Evolutionary conservation across 2,797 vertebrate species (phyloP), one percentile per base, ranked within the genome.

Genomic region (Brachymystax lenok): DNA sequence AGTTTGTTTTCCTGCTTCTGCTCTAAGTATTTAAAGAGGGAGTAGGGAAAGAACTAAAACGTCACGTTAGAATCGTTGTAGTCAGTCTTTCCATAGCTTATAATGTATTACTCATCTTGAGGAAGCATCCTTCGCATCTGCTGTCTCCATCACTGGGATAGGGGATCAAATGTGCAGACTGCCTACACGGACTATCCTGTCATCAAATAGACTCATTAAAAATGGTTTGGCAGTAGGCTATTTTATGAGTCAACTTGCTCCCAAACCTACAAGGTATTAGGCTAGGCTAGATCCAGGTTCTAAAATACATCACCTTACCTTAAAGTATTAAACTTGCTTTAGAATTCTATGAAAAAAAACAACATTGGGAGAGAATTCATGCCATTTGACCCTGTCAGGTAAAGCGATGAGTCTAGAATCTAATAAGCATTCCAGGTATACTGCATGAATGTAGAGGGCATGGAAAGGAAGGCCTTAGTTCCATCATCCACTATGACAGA

Each of bases 61-160:
- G 40, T 40, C 7, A 40, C 40, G 8, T 40, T 40, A 40, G 8
- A 40, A 40, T 40, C 8, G 2, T 69, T 75, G 54, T 52, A 80
- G 74, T 71, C 50, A 67, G 75, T 74, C n/a, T 75, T 78, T 73
- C 35, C n/a, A 50, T 33, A 71, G 12, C 73, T 10, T 54, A 46
- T 21, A 5, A 27, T 76, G 73, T 64, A 81, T 84, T 82, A 85
- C 86, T 82, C 63, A 85, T 81, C 69, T 69, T 51, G 56, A 68
- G 12, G 71, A 75, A 63, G 52, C 50, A 50, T 75, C 56, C 19
- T 7, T 78, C 56, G 19, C 52, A 67, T 50, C 76, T 33, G 70
- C 51, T 50, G 66, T 27, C 3, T 21, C 68, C 54, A 46, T 73
- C n/a, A 77, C 17, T 56, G 66, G 46, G 35, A 33, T 51, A 35